Conservation (phyloP, 2,888 invertebrate genomes). For the Tholera decimalis region DNA sequence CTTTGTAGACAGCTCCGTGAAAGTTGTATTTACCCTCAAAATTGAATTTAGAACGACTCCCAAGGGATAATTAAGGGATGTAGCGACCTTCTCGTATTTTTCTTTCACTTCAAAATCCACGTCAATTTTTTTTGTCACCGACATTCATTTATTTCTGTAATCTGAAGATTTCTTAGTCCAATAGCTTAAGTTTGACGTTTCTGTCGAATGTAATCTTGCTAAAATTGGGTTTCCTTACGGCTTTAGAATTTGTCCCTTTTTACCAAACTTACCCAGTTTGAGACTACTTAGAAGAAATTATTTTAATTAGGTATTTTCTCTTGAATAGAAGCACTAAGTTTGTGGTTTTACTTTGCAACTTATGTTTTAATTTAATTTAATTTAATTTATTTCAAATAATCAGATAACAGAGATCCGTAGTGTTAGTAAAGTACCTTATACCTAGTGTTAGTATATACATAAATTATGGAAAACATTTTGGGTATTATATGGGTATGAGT, state of each 20-base stretch:
- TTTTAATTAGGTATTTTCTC: slow-evolving; percentile 5
- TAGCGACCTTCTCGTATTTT: slow-evolving; percentile 30
- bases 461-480: too few species aligned
- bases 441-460: too few species aligned
- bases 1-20: slow-evolving; percentile 16
- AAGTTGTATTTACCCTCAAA: slow-evolving; percentile 43
- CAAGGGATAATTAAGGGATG: slow-evolving; percentile 35
- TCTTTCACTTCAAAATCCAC: slow-evolving; percentile 15
- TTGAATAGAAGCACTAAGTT: neutral
- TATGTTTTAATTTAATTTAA: neutral
- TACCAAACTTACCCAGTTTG: slow-evolving; percentile 8
- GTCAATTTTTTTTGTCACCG: slow-evolving; percentile 6
- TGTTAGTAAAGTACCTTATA: too few species aligned
- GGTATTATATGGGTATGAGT: too few species aligned
- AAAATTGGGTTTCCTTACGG: slow-evolving; percentile 32
- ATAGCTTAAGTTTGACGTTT: slow-evolving; percentile 48
- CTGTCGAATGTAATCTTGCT: slow-evolving; percentile 28
- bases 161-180: slow-evolving; percentile 23
- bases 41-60: slow-evolving; percentile 41
- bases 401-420: too few species aligned
- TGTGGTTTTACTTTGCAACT: neutral
- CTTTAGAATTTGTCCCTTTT: slow-evolving; percentile 23
- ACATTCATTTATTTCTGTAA: slow-evolving; percentile 2
- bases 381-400: too few species aligned
- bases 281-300: neutral